These are phyloP conservation scores for Synergus gifuensis DNA, from an alignment of 2,888 invertebrate genomes.

Conservation along the genomic window DNA sequence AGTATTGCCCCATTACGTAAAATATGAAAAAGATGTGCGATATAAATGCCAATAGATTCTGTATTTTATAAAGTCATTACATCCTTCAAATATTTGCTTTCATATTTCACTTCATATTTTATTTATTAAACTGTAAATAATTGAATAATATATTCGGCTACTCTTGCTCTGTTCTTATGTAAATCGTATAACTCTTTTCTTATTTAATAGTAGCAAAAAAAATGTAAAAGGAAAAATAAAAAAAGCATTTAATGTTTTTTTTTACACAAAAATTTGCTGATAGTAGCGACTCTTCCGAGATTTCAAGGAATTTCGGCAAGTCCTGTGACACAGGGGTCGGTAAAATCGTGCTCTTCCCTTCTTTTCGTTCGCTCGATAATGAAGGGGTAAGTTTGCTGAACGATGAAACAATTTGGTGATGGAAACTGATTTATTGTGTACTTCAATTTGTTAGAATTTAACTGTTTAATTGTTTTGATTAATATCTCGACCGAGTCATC, in stretches of 20 bases:
- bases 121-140: background rate
- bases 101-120: background rate
- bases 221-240: background rate
- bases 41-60: background rate
- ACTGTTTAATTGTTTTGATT: constrained; percentile 69
- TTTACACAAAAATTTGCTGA: constrained; percentile 51
- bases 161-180: too few species aligned
- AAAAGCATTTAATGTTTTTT: background rate
- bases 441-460: constrained; percentile 70
- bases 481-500: constrained; percentile 60
- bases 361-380: constrained; percentile 32
- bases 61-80: background rate
- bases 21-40: background rate
- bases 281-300: constrained; percentile 67
- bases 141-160: too few species aligned
- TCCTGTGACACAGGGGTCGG: constrained; percentile 53
- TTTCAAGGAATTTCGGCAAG: constrained; percentile 58
- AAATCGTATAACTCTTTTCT: too few species aligned
- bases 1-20: background rate
- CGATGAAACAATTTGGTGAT: constrained; percentile 43
- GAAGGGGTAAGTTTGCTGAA: constrained; percentile 53
- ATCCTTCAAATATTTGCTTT: background rate
- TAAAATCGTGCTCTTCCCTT: constrained; percentile 58
- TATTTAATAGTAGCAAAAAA: background rate
- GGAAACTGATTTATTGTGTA: constrained; percentile 62